Conservation (phyloP, 1,140 invertebrate species). For the Schlechtendalia chinensis region DNA sequence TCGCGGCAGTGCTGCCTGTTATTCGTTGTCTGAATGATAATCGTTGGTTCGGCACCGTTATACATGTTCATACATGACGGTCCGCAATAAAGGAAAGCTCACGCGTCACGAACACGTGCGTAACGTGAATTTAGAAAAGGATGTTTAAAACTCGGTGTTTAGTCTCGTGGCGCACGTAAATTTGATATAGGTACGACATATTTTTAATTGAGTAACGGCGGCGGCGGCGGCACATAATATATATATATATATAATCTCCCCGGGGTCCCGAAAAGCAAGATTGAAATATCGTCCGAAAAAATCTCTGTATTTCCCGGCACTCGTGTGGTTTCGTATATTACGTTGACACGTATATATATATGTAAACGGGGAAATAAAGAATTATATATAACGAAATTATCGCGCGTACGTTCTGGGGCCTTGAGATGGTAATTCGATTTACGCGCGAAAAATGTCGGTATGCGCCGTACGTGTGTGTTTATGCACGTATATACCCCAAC, state of each 20-base stretch:
- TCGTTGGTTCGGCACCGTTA: no score
- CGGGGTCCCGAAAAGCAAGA: constrained; percentile 6
- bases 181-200: constrained; percentile 35
- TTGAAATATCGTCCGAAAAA: constrained; percentile 32
- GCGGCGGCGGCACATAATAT: no score
- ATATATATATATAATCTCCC: constrained; percentile 10
- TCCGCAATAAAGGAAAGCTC: no score
- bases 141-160: no score
- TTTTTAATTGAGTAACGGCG: constrained; percentile 40
- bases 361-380: neutral
- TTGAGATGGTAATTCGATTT: constrained; percentile 44
- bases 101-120: no score
- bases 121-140: no score
- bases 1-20: no score
- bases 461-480: neutral
- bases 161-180: no score
- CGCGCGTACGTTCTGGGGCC: constrained; percentile 24
- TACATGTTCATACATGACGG: no score
- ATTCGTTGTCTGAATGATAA: no score
- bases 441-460: neutral
- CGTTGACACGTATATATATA: constrained; percentile 25
- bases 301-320: neutral
- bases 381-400: constrained; percentile 43
- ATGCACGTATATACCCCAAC: neutral
- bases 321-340: constrained; percentile 5